Evolutionary conservation across 2,888 invertebrate species (phyloP), one percentile per base, ranked within the genome.

Genomic region (Pardosa pseudoannulata): DNA sequence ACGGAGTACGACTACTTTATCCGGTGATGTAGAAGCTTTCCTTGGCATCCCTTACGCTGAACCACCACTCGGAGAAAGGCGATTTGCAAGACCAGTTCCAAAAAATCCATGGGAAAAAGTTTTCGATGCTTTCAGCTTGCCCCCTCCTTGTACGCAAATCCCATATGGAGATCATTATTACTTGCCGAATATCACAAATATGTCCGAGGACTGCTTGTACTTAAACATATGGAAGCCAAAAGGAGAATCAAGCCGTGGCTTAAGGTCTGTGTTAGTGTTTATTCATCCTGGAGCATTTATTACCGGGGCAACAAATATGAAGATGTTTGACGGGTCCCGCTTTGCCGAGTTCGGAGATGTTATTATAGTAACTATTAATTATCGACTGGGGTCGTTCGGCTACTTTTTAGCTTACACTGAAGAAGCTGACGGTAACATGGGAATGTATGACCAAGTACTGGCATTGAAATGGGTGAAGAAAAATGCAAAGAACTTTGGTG

Each of bases 1-100:
- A 9, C 65, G 65, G 39, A 80, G 86, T 0, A 19, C 67, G 7
- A 70, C 80, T 0, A 64, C 71, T 2, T 28, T 19, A 7, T 19
- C 50, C 11, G 41, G 62, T 3, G n/a, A 32, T 39, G 31, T 80
- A 0, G 64, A 65, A n/a, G 74, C 67, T 5, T 92, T 90, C 88
- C 90, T 92, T 7, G 92, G 92, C n/a, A 90, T 92, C 23, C 92
- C 92, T 0, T 92, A 91, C 87, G 92, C 92, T 0, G 90, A 91
- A 73, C 91, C 92, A 19, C 92, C 92, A 0, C 79, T 91, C 23
- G 91, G 91, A 6, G 89, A 90, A 56, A 83, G 90, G 79, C 79
- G 88, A 73, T 88, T 88, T 46, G 29, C 23, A 9, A 73, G 62
- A n/a, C 86, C 88, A 13, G 13, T 41, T 2, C 65, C 80, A 1